Base-by-base conservation (phyloP, 2,797 vertebrate genomes). In the Adelosebastes latens region DNA sequence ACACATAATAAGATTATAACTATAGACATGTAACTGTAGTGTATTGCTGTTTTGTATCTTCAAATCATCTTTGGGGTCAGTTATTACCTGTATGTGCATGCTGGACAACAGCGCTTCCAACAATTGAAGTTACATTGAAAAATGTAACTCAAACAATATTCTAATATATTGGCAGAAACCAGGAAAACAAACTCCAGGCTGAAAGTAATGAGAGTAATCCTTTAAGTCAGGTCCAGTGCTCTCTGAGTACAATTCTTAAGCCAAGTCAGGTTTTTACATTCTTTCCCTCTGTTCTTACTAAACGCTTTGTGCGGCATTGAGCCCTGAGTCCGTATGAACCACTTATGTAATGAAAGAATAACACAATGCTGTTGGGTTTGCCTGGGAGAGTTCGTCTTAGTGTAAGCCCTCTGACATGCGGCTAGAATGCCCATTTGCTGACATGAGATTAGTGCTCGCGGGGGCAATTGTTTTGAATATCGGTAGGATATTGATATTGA, bases 251-350 rank as follows among this genome's bases (percentile, higher is more conserved):
- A 86, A 65, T 52, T 82, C 81, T 88, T 93, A 92, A 93, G 87
- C 87, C 89, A 64, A 89, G 88, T 93, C 90, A 90, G 81, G 65
- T 83, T 90, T 83, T 84, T 77, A 75, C 90, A 87, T 92, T 93
- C 88, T 81, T 89, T 58, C 70, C 42, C 56, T 81, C 71, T 80
- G 67, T 80, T 89, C 83, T 77, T 76, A 80, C 55, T 8, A 66
- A 59, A 83, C 62, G 56, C 87, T 87, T 91, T 90, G 80, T 79
- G 14, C 63, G 39, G 52, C 66, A 22, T 14, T 58, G 56, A 84
- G 32, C 60, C 55, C 2, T 49, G 22, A 53, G 67, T 75, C 81
- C 73, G 72, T 75, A 88, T 71, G 71, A 76, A 72, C 42, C 58
- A 24, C 77, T 88, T 86, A 58, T 73, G 64, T 89, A 89, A 87